These are phyloP conservation scores for Podilymbus podiceps DNA, from an alignment of 2,113 vertebrate genomes.

Conservation along the genomic window DNA sequence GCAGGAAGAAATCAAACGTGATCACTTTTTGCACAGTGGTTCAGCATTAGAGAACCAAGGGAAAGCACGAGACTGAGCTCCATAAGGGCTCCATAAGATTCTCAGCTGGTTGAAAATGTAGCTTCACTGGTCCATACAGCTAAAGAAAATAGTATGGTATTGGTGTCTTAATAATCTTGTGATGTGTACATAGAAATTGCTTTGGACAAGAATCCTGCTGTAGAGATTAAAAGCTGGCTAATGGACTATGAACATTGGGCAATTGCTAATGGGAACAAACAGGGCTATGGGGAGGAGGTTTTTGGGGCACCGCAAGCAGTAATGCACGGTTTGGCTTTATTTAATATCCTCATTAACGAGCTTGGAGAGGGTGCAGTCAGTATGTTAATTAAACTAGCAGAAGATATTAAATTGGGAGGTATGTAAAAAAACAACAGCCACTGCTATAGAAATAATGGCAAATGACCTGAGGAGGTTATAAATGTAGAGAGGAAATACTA, in stretches of 20 bases:
- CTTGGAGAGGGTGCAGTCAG: constrained; percentile 57
- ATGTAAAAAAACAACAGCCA: constrained; percentile 63
- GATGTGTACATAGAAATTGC: constrained; percentile 8
- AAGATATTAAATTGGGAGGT: constrained; percentile 67
- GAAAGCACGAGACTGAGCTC: neutral
- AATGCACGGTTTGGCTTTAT: constrained; percentile 40
- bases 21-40: neutral
- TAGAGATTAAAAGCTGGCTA: constrained; percentile 28
- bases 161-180: constrained; percentile 24
- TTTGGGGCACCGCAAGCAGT: constrained; percentile 20
- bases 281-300: neutral
- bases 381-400: constrained; percentile 73
- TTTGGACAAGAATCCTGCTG: neutral
- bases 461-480: constrained; percentile 66
- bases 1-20: neutral
- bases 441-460: constrained; percentile 59
- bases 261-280: neutral
- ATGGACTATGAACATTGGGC: neutral
- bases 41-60: neutral
- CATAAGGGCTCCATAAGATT: neutral
- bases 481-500: constrained; percentile 69
- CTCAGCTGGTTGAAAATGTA: neutral
- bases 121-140: neutral
- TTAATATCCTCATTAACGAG: constrained; percentile 66
- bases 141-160: neutral